Conservation (phyloP, 2,113 vertebrate species). For the Crotalus horridus region DNA sequence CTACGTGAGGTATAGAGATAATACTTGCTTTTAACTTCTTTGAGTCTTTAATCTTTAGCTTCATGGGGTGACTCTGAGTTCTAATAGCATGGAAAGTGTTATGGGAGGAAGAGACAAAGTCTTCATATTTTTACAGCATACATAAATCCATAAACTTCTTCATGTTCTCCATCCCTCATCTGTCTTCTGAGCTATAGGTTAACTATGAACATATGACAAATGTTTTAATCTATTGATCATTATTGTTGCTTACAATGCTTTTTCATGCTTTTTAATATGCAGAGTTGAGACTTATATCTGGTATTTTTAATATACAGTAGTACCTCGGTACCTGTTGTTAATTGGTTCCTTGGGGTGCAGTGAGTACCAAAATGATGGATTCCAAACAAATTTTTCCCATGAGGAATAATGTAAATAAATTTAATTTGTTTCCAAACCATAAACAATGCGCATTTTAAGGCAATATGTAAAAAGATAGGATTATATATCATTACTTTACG, state of each 20-base stretch:
- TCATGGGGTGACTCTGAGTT: background rate
- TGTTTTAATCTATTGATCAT: background rate
- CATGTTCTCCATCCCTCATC: background rate
- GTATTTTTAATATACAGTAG: background rate
- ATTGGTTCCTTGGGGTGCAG: background rate
- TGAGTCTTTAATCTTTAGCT: background rate
- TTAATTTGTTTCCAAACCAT: background rate
- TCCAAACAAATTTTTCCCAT: background rate
- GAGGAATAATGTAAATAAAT: background rate
- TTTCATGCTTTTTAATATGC: background rate
- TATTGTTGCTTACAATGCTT: background rate
- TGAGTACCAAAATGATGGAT: background rate
- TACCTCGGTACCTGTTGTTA: background rate
- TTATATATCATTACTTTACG: background rate
- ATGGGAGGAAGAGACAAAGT: background rate
- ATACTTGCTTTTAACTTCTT: background rate
- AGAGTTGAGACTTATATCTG: background rate
- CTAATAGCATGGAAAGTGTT: background rate
- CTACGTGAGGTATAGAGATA: background rate
- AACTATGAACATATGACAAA: background rate
- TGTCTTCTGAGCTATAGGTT: background rate
- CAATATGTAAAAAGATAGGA: background rate
- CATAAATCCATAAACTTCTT: background rate
- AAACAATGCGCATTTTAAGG: background rate
- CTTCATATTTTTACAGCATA: background rate